phyloP scores from a whole-genome alignment of 2,113 vertebrate genomes.

The Poicephalus gulielmi region DNA sequence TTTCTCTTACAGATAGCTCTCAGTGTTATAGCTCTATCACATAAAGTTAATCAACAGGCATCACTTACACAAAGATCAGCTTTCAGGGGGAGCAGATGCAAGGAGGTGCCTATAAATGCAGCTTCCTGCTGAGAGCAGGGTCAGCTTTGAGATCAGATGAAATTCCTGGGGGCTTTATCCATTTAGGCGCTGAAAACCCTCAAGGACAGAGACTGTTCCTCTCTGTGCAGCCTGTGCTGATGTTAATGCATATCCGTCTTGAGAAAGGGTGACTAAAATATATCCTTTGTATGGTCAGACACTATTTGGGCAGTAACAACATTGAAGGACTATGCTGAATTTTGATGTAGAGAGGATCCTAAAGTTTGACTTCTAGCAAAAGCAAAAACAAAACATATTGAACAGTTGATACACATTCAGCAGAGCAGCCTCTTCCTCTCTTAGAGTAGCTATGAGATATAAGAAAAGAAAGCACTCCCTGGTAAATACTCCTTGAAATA shows the following conservation, averaged over 20 bases:
- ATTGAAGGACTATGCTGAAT: not conserved
- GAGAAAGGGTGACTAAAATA: not conserved
- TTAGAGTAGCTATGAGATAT: not conserved
- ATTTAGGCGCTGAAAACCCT: not conserved
- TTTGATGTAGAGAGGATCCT: not conserved
- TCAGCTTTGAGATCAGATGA: not conserved
- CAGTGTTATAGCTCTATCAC: not conserved
- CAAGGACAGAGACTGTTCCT: not conserved
- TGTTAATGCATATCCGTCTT: not conserved
- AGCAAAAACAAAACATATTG: not conserved
- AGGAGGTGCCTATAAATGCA: not conserved
- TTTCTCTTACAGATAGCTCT: not conserved
- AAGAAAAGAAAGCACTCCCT: not conserved
- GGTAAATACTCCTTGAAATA: not conserved
- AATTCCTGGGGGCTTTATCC: not conserved
- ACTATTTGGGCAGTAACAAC: not conserved
- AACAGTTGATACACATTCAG: not conserved
- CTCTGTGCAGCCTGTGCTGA: not conserved
- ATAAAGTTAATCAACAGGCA: not conserved
- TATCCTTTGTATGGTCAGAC: not conserved
- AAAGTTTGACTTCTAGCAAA: not conserved
- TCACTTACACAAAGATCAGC: not conserved
- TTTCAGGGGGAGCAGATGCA: not conserved
- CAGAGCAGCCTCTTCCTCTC: not conserved
- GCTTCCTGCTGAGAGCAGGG: not conserved